A percentile compares a stretch with the other conserved stretches of the same genome.
These are phyloP conservation scores for Penelope pileata DNA, from an alignment of 2,113 vertebrate genomes.

Conservation along the genomic window DNA sequence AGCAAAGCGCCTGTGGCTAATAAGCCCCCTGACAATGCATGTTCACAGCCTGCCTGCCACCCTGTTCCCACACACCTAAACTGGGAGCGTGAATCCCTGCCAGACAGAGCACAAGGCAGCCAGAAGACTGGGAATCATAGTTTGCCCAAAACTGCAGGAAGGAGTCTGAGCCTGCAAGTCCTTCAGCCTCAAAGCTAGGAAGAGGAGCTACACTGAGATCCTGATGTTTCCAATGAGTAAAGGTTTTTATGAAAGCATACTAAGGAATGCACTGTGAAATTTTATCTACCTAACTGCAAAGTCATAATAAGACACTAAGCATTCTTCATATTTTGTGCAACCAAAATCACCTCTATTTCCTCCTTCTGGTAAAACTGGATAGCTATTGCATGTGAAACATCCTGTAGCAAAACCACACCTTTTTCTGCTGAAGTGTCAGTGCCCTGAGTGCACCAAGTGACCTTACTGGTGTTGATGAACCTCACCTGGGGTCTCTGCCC, in stretches of 20 bases:
- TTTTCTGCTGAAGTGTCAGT: not conserved
- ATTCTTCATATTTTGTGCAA: not conserved
- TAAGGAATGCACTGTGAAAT: not conserved
- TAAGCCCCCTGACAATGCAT: not conserved
- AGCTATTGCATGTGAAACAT: not conserved
- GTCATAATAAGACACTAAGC: not conserved
- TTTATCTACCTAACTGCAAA: not conserved
- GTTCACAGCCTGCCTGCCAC: not conserved
- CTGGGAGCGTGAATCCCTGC: not conserved
- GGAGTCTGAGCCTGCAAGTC: not conserved
- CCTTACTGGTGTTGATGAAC: not conserved
- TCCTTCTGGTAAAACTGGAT: not conserved
- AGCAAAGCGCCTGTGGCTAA: not conserved
- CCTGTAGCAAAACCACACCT: not conserved
- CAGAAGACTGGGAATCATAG: not conserved
- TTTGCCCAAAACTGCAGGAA: not conserved
- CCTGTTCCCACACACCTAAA: not conserved
- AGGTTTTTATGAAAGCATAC: not conserved
- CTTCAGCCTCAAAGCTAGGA: not conserved
- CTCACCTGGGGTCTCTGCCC: not conserved
- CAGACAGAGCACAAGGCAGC: fast-evolving
- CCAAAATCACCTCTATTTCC: not conserved
- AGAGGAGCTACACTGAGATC: not conserved
- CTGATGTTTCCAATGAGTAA: not conserved
- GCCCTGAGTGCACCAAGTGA: not conserved